Percentiles rank a stretch among this genome's conserved stretches.
Conservation (phyloP, 2,888 invertebrate species). For the Petrolisthes manimaculis region DNA sequence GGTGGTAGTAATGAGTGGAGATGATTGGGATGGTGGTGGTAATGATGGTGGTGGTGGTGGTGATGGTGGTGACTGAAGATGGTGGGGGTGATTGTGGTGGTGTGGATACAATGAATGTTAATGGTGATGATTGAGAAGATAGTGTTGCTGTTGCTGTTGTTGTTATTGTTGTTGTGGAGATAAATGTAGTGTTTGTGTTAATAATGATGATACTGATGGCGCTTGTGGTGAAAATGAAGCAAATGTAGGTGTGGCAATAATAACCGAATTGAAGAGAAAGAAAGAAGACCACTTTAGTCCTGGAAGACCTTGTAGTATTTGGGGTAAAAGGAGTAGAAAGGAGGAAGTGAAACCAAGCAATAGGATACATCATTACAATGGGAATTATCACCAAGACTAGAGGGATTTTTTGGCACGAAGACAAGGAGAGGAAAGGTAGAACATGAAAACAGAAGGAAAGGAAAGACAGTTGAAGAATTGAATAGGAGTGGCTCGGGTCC, state of each 20-base stretch:
- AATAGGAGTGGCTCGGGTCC: too few relatives aligned
- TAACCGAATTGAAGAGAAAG: neutral
- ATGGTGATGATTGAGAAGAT: neutral
- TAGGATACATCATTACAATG: too few relatives aligned
- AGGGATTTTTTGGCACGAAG: too few relatives aligned
- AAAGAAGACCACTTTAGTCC: neutral
- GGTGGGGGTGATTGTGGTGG: neutral
- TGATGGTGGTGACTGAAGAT: neutral
- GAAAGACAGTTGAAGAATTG: too few relatives aligned
- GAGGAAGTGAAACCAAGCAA: too few relatives aligned
- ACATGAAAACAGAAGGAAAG: too few relatives aligned
- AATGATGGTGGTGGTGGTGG: neutral
- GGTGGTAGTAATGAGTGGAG: neutral
- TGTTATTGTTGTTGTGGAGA: neutral
- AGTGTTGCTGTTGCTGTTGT: neutral
- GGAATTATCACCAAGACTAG: too few relatives aligned
- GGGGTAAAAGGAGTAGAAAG: too few relatives aligned
- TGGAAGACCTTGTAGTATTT: too few relatives aligned
- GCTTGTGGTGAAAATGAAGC: neutral
- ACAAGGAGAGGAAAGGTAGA: too few relatives aligned
- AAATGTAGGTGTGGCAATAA: neutral
- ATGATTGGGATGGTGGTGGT: neutral
- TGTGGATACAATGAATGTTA: neutral
- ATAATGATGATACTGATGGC: neutral
- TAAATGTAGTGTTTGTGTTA: neutral